Percentiles rank a stretch among this genome's conserved stretches.
Evolutionary conservation across 2,888 invertebrate species (phyloP).

Genomic region (Perithous albicinctus): DNA sequence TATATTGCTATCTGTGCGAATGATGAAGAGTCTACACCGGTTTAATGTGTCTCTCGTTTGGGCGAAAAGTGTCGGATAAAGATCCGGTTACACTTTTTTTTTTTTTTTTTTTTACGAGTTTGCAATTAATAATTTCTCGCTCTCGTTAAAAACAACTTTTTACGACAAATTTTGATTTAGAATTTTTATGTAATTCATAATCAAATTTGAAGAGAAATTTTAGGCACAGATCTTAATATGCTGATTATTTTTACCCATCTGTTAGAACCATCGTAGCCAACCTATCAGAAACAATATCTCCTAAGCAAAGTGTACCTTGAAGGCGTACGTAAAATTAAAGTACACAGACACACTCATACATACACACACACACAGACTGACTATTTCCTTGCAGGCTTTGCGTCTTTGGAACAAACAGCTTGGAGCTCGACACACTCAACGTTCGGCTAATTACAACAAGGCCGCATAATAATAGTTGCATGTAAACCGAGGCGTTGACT

Average conservation of each 20-base stretch:
- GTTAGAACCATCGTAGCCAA: background rate
- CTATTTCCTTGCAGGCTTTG: constrained; percentile 36
- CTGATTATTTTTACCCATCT: too few species aligned
- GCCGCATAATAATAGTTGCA: constrained; percentile 73
- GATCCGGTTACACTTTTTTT: constrained; percentile 61
- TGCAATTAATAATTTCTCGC: background rate
- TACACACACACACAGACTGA: constrained; percentile 24
- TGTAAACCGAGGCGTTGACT: constrained; percentile 72
- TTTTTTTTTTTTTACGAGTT: constrained; percentile 12
- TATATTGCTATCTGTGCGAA: constrained; percentile 10
- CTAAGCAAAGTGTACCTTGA: constrained; percentile 34
- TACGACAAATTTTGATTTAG: too few species aligned
- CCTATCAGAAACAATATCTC: constrained; percentile 10
- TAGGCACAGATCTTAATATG: too few species aligned
- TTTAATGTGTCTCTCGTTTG: constrained; percentile 50
- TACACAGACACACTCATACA: constrained; percentile 21
- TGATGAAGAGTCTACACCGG: constrained; percentile 51
- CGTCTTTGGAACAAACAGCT: constrained; percentile 58
- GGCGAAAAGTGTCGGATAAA: constrained; percentile 57
- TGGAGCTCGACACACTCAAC: constrained; percentile 58
- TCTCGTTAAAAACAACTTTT: too few species aligned
- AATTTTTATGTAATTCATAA: too few species aligned
- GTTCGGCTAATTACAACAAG: constrained; percentile 79
- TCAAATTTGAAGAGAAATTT: too few species aligned
- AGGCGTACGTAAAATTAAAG: background rate